Percentiles rank a stretch among this genome's conserved stretches.
Conservation (phyloP, 2,113 vertebrate species). For the Xenotilapia flavipinnis region DNA sequence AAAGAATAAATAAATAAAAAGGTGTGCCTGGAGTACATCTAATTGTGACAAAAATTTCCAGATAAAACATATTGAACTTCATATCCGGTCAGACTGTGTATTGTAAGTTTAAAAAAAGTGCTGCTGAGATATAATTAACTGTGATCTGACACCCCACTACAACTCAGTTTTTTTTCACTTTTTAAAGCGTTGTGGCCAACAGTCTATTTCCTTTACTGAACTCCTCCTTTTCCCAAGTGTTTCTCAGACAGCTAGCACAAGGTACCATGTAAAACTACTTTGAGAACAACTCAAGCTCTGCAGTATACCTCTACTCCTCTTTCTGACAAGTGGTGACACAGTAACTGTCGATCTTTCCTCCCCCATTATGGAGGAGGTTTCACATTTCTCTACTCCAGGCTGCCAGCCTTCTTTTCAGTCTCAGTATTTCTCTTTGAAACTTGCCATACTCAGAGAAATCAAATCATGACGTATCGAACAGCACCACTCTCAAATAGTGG, state of each 20-base stretch:
- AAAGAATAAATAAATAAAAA: not conserved
- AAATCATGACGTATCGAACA: conserved; percentile 51
- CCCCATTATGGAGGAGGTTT: conserved; percentile 60
- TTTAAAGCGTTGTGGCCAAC: not conserved
- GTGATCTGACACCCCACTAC: not conserved
- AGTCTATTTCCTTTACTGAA: conserved; percentile 21
- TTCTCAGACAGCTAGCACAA: conserved; percentile 39
- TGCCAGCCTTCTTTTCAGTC: conserved; percentile 47
- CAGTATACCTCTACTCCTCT: conserved; percentile 35
- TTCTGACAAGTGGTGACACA: conserved; percentile 59
- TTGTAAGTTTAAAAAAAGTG: not conserved
- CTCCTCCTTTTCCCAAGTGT: conserved; percentile 6
- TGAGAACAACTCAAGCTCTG: conserved; percentile 49
- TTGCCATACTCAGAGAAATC: conserved; percentile 50
- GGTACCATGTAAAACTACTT: conserved; percentile 55
- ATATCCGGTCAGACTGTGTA: not conserved
- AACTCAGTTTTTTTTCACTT: not conserved
- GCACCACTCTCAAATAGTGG: conserved; percentile 25
- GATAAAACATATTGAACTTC: not conserved
- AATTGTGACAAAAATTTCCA: not conserved
- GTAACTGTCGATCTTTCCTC: conserved; percentile 63
- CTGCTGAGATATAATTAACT: conserved; percentile 31
- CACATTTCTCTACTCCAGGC: conserved; percentile 38
- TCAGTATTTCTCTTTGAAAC: conserved; percentile 46
- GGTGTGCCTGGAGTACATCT: not conserved